These are phyloP conservation scores for Drosophila percnosoma DNA, from an alignment of 2,888 invertebrate genomes.

Conservation along the genomic window DNA sequence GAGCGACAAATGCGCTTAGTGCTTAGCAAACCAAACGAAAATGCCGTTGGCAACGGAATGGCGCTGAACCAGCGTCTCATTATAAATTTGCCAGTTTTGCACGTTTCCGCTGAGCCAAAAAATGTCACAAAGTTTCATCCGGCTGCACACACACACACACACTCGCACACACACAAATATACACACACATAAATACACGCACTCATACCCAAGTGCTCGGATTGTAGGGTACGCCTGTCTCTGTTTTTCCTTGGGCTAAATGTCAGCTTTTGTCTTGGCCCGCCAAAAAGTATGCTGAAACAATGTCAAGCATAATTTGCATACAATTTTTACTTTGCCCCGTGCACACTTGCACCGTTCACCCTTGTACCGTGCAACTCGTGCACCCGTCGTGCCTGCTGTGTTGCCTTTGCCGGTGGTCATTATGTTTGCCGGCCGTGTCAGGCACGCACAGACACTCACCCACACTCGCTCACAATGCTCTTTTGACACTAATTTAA, in stretches of 20 bases:
- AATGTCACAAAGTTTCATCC: constrained; percentile 75
- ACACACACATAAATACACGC: neutral
- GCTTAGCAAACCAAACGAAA: constrained; percentile 66
- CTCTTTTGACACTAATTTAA: constrained; percentile 78
- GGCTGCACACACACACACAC: constrained; percentile 34
- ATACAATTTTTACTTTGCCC: constrained; percentile 65
- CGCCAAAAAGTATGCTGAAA: constrained; percentile 78
- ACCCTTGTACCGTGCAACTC: constrained; percentile 1
- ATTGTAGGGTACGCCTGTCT: constrained; percentile 34
- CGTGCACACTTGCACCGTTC: neutral
- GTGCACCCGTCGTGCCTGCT: constrained; percentile 19
- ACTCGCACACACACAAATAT: neutral
- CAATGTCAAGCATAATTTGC: constrained; percentile 80
- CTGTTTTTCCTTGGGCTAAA: constrained; percentile 75
- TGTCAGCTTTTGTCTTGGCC: constrained; percentile 79
- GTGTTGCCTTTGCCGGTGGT: constrained; percentile 62
- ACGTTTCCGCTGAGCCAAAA: constrained; percentile 75
- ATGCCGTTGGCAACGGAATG: constrained; percentile 65
- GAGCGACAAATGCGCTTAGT: constrained; percentile 73
- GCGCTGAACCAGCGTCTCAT: constrained; percentile 70
- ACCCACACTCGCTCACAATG: constrained; percentile 57
- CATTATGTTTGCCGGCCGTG: constrained; percentile 76
- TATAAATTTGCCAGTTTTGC: constrained; percentile 80
- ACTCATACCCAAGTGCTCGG: constrained; percentile 2
- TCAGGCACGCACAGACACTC: constrained; percentile 71